Base-by-base conservation (phyloP, 2,888 invertebrate species). In the Xylota segnis region DNA sequence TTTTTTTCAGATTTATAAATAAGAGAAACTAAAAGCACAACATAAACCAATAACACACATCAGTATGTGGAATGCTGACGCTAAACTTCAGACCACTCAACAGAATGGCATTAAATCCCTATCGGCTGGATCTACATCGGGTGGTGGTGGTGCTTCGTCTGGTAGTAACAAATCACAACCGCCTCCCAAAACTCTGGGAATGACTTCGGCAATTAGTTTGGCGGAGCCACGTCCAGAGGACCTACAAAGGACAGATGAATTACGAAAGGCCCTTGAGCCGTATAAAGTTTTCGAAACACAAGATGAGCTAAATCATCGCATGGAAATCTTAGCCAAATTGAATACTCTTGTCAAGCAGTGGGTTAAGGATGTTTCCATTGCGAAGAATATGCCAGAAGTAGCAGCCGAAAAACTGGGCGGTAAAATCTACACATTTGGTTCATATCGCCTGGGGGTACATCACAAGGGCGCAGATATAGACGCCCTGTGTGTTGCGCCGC, bases 341-440 rank as follows among this genome's bases (percentile, higher is more conserved):
- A 98, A 99, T 92, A 94, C 95, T 4, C 93, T 99, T 58, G 98
- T 99, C 10, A 96, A 98, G 88, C 95, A 96, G 90, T 99, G 99
- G 99, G 98, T 99, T 87, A 94, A 95, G 88, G 97, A 98, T 89
- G 95, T 98, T 58, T 98, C 98, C 54, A 93, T 97, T 72, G 94
- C 96, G 88, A 96, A 97, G 92, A 98, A 98, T 92, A 97, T 99
- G 95, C 98, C 99, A 5, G 95, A 96, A 75, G 96, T 95, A 88
- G 95, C 97, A 0, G 97, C 98, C 0, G 97, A 98, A 72, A 95
- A 95, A 88, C 96, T 99, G 77, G 99, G 99, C 23, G 99, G 99
- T 4, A 99, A 99, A 93, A 98, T 99, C 83, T 99, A 98, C 91
- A 99, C 99, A n/a, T 99, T 99, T 93, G 99, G 99, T 56, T 99